These are phyloP conservation scores for Arothron firmamentum DNA, from an alignment of 2,113 vertebrate genomes.

Conservation along the genomic window DNA sequence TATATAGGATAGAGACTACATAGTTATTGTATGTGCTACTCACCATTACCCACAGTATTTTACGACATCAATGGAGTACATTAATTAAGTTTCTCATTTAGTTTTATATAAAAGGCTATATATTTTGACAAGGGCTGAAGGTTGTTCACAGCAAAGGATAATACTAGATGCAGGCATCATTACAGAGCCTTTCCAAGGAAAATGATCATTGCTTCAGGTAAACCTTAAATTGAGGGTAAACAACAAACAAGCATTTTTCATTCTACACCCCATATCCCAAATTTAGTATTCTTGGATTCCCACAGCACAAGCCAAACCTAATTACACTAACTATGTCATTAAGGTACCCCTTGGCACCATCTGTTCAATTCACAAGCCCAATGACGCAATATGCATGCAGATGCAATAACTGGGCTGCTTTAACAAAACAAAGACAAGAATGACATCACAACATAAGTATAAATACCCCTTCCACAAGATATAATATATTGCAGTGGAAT, in stretches of 20 bases:
- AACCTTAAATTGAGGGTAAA: constrained; percentile 13
- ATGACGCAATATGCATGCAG: not conserved
- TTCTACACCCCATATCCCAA: constrained; percentile 17
- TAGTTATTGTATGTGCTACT: constrained; percentile 13
- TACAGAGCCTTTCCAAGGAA: constrained; percentile 1
- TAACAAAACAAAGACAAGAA: not conserved
- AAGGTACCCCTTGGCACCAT: constrained; percentile 61
- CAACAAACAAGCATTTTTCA: not conserved
- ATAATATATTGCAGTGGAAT: no score
- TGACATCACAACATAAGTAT: constrained; percentile 2
- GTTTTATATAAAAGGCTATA: no score
- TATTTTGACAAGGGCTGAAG: no score
- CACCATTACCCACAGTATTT: constrained; percentile 14
- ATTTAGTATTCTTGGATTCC: constrained; percentile 57
- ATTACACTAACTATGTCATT: constrained; percentile 61
- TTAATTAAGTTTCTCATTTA: no score
- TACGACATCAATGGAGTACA: no score
- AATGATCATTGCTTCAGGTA: constrained; percentile 14
- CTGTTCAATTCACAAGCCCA: constrained; percentile 42
- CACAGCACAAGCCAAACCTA: constrained; percentile 44
- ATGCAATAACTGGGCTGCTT: not conserved
- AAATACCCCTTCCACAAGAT: not conserved
- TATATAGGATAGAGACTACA: constrained; percentile 26
- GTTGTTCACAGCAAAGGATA: no score
- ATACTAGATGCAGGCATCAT: not conserved